Conservation (phyloP, 2,797 vertebrate species). For the Eulemur rubriventer region DNA sequence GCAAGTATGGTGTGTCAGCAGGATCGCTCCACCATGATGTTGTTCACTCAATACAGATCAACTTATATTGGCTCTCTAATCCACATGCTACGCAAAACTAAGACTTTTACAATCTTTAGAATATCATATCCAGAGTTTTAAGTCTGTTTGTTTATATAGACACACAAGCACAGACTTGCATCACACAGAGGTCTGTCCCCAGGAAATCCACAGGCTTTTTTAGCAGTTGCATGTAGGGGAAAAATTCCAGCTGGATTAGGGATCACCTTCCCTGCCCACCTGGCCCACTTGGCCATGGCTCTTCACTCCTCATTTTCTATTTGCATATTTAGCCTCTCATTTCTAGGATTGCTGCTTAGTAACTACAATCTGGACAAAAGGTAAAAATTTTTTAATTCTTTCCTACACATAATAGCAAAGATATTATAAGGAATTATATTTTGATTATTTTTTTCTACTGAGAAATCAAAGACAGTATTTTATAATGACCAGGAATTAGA, state of each 20-base stretch:
- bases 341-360: not conserved
- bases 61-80: not conserved
- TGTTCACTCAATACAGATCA: not conserved
- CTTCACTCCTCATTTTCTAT: not conserved
- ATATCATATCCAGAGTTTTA: not conserved
- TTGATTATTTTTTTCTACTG: not conserved
- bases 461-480: not conserved
- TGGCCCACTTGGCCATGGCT: rapidly evolving
- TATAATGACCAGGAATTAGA: slow-evolving; percentile 21
- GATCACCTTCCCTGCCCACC: not conserved
- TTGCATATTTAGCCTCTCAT: not conserved
- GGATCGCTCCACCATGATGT: not conserved
- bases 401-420: not conserved
- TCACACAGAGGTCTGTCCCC: not conserved
- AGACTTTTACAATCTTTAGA: not conserved
- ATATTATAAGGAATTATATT: not conserved
- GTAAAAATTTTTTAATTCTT: not conserved
- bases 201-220: not conserved
- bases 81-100: not conserved
- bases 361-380: not conserved
- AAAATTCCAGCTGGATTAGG: not conserved
- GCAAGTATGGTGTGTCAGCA: rapidly evolving
- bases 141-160: not conserved
- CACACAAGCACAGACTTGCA: not conserved
- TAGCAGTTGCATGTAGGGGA: not conserved